phyloP scores from a whole-genome alignment of 2,888 invertebrate species.

The Scaptomyza cyrtandrae region DNA sequence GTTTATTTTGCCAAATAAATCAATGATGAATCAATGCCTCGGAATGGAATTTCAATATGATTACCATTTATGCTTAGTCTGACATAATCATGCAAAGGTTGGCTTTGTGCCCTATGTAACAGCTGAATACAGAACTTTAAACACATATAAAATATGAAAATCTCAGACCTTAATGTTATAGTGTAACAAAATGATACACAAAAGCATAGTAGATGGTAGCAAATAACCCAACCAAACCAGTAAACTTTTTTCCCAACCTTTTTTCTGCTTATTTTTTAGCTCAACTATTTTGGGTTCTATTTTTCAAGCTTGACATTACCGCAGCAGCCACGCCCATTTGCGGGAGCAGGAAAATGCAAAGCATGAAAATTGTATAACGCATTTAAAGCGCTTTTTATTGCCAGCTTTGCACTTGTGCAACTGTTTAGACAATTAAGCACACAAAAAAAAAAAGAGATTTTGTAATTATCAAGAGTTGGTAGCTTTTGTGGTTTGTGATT shows the following conservation, averaged over 20 bases:
- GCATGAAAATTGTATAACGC: slow-evolving; percentile 51
- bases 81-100: too few species aligned
- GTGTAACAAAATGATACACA: not conserved
- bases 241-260: slow-evolving; percentile 32
- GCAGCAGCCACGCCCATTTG: slow-evolving; percentile 14
- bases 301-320: slow-evolving; percentile 7
- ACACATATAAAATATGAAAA: not conserved
- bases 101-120: not conserved
- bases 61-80: too few species aligned
- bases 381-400: slow-evolving; percentile 26
- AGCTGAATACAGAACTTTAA: too few species aligned
- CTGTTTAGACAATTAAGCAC: slow-evolving; percentile 26
- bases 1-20: too few species aligned
- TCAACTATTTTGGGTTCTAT: slow-evolving; percentile 16
- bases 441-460: slow-evolving; percentile 18
- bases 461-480: slow-evolving; percentile 19
- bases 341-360: not conserved
- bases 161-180: not conserved
- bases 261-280: slow-evolving; percentile 9
- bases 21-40: too few species aligned
- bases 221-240: not conserved
- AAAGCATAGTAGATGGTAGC: not conserved
- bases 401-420: slow-evolving; percentile 16
- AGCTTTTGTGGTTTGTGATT: not conserved
- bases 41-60: too few species aligned